phyloP scores from a whole-genome alignment of 2,888 invertebrate species.

The Latheticus oryzae region DNA sequence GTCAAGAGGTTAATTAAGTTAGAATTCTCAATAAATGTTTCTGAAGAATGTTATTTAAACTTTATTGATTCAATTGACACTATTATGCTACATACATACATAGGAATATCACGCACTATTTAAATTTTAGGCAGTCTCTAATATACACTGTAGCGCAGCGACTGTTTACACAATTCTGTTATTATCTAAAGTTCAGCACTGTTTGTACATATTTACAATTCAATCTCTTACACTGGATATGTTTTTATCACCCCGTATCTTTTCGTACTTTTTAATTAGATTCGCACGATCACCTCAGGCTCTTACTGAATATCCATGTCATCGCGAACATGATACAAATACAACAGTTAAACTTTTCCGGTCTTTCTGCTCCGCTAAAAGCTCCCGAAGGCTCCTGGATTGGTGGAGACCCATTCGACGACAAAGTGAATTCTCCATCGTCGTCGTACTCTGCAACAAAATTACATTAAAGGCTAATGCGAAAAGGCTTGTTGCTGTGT shows the following conservation, averaged over 20 bases:
- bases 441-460: conserved; percentile 62
- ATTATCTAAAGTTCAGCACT: conserved; percentile 40
- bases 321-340: conserved; percentile 44
- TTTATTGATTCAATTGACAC: conserved; percentile 54
- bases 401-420: conserved; percentile 63
- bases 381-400: conserved; percentile 63
- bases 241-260: conserved; percentile 47
- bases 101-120: conserved; percentile 49
- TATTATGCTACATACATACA: conserved; percentile 53
- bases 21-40: background rate
- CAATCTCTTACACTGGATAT: conserved; percentile 61
- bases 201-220: conserved; percentile 51
- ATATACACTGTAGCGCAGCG: conserved; percentile 41
- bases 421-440: conserved; percentile 63
- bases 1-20: no score
- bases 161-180: conserved; percentile 40
- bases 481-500: conserved; percentile 23
- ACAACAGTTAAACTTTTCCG: conserved; percentile 42
- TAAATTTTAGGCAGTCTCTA: conserved; percentile 45
- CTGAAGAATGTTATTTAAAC: conserved; percentile 44
- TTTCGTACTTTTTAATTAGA: conserved; percentile 42
- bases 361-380: conserved; percentile 53
- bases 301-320: conserved; percentile 43
- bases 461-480: conserved; percentile 46
- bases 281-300: conserved; percentile 56